These are phyloP conservation scores for Trichonephila inaurata DNA, from an alignment of 1,140 invertebrate species.

Conservation along the genomic window DNA sequence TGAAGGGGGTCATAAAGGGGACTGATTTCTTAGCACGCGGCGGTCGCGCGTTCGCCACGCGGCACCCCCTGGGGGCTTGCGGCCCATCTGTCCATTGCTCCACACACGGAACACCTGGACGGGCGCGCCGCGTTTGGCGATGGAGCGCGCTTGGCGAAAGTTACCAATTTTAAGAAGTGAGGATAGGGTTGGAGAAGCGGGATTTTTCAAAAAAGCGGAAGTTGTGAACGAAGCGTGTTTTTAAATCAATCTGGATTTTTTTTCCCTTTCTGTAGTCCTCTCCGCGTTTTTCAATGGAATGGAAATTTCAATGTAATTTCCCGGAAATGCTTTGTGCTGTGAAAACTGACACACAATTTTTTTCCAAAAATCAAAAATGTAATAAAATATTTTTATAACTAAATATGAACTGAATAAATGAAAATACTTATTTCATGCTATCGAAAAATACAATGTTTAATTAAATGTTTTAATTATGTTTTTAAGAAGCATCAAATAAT, in stretches of 20 bases:
- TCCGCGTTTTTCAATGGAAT: too few relatives aligned
- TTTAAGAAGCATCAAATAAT: too few relatives aligned
- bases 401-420: too few relatives aligned
- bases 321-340: too few relatives aligned
- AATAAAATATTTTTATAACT: too few relatives aligned
- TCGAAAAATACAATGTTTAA: too few relatives aligned
- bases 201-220: not conserved
- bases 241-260: not conserved
- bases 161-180: not conserved
- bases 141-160: conserved; percentile 15
- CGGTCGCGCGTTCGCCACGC: conserved; percentile 73
- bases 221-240: not conserved
- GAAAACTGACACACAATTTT: too few relatives aligned
- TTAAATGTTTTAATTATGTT: too few relatives aligned
- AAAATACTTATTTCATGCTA: too few relatives aligned
- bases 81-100: conserved; percentile 72
- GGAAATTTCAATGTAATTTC: too few relatives aligned
- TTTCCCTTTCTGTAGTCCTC: not conserved
- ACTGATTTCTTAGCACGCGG: conserved; percentile 61
- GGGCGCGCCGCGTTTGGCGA: conserved; percentile 48
- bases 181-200: not conserved
- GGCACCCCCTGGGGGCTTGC: conserved; percentile 41
- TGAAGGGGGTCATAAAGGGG: conserved; percentile 54
- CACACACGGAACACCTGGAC: conserved; percentile 34
- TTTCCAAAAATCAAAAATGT: too few relatives aligned